Evolutionary conservation across 2,888 invertebrate species (phyloP).

Genomic region (Cryptophagus acutangulus): DNA sequence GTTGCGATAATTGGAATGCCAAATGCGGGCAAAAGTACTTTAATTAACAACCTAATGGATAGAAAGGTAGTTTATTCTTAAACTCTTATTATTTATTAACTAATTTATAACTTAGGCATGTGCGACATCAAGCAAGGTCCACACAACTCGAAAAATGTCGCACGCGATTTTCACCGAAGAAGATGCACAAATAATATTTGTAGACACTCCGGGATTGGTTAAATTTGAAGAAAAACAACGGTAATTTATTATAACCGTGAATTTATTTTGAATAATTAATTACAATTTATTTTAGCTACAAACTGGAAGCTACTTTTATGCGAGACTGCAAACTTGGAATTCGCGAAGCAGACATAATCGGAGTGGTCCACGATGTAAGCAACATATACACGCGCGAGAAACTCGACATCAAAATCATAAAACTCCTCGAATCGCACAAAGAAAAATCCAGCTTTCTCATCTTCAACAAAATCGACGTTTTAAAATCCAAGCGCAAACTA

Average conservation of each 20-base stretch:
- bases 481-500: conserved; percentile 69
- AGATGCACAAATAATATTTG: conserved; percentile 82
- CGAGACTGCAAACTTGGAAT: conserved; percentile 59
- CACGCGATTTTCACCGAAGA: conserved; percentile 68
- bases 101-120: conserved; percentile 62
- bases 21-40: conserved; percentile 93
- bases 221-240: conserved; percentile 62
- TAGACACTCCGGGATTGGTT: conserved; percentile 92
- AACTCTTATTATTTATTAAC: not conserved
- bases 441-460: conserved; percentile 68
- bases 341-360: conserved; percentile 71
- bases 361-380: conserved; percentile 81
- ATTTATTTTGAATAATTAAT: not conserved
- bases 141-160: conserved; percentile 75
- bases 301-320: conserved; percentile 55
- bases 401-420: conserved; percentile 65
- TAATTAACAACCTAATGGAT: conserved; percentile 80
- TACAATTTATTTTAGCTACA: conserved; percentile 45
- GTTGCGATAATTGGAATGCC: conserved; percentile 89
- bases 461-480: conserved; percentile 77
- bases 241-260: conserved; percentile 46
- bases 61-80: conserved; percentile 56
- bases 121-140: conserved; percentile 85
- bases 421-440: conserved; percentile 60
- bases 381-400: conserved; percentile 62